A percentile compares a stretch with the other conserved stretches of the same genome.
Evolutionary conservation across 2,888 invertebrate species (phyloP).

Genomic region (Sericinus montela): DNA sequence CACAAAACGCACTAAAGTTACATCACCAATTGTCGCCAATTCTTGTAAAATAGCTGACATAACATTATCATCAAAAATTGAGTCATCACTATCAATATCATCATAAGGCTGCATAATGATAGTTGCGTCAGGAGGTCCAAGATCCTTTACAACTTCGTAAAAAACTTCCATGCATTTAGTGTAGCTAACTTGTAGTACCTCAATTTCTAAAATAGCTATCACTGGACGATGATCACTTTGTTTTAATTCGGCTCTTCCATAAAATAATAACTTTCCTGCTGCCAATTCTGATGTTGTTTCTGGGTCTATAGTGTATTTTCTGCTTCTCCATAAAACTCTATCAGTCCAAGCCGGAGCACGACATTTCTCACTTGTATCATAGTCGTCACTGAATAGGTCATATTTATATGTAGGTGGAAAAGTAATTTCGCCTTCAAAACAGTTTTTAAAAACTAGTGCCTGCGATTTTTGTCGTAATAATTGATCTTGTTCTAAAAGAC

Average conservation of each 20-base stretch:
- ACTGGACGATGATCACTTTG: constrained; percentile 99
- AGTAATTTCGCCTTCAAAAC: constrained; percentile 92
- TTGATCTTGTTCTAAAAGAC: constrained; percentile 93
- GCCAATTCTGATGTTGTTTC: constrained; percentile 83
- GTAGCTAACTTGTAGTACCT: constrained; percentile 89
- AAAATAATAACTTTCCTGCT: constrained; percentile 90
- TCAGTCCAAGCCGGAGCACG: constrained; percentile 99
- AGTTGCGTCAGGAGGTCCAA: constrained; percentile 97
- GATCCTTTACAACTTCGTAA: constrained; percentile 88
- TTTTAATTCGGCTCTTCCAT: constrained; percentile 96
- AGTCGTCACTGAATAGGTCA: constrained; percentile 98
- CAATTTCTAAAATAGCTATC: constrained; percentile 92
- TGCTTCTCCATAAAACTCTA: constrained; percentile 94
- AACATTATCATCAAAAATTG: constrained; percentile 88
- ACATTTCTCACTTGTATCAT: constrained; percentile 98
- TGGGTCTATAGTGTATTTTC: constrained; percentile 85
- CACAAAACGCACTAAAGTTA: constrained; percentile 93
- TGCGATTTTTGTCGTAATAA: constrained; percentile 88
- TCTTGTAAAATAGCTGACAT: constrained; percentile 89
- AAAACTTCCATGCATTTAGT: constrained; percentile 89
- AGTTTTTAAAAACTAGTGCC: constrained; percentile 94
- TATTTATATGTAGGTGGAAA: constrained; percentile 99
- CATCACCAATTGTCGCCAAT: constrained; percentile 91
- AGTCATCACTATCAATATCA: constrained; percentile 66
- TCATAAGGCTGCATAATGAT: constrained; percentile 84